Conservation (phyloP, 2,797 vertebrate genomes). For the Menidia menidia region DNA sequence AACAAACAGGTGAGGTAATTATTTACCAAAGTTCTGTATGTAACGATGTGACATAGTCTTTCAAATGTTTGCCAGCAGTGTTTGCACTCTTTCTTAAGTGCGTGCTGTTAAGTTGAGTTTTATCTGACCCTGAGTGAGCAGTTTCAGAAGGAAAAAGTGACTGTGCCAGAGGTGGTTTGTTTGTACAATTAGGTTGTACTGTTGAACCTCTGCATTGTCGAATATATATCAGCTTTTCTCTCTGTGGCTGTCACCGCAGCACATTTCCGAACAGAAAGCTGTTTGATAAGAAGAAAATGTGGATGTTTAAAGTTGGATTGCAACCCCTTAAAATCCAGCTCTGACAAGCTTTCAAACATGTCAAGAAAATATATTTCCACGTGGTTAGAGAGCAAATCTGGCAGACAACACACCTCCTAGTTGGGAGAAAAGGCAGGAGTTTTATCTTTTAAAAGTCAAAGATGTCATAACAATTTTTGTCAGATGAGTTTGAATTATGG, state of each 20-base stretch:
- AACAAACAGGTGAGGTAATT: conserved; percentile 62
- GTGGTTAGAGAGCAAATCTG: background rate
- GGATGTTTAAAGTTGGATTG: conserved; percentile 12
- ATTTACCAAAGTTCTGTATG: background rate
- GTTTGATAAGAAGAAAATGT: background rate
- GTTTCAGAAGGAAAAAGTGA: conserved; percentile 11
- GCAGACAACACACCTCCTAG: background rate
- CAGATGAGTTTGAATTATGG: conserved; percentile 26
- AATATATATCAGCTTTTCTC: conserved; percentile 23
- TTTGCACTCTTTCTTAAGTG: background rate
- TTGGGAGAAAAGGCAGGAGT: background rate
- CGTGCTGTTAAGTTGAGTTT: conserved; percentile 14
- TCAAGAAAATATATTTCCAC: conserved; percentile 11
- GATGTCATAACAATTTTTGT: background rate
- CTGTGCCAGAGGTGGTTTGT: conserved; percentile 16
- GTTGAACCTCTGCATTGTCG: conserved; percentile 19
- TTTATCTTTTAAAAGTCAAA: conserved; percentile 10
- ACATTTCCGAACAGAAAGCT: background rate
- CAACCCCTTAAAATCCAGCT: conserved; percentile 9
- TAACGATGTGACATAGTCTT: background rate
- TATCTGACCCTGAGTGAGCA: background rate
- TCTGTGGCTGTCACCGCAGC: conserved; percentile 2
- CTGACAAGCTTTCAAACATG: conserved; percentile 22
- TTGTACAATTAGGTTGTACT: conserved; percentile 42
- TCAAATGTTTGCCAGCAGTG: background rate